Percentiles rank a stretch among this genome's conserved stretches.
Evolutionary conservation across 2,888 invertebrate genomes (phyloP).

Genomic region (Hydriomena furcata): DNA sequence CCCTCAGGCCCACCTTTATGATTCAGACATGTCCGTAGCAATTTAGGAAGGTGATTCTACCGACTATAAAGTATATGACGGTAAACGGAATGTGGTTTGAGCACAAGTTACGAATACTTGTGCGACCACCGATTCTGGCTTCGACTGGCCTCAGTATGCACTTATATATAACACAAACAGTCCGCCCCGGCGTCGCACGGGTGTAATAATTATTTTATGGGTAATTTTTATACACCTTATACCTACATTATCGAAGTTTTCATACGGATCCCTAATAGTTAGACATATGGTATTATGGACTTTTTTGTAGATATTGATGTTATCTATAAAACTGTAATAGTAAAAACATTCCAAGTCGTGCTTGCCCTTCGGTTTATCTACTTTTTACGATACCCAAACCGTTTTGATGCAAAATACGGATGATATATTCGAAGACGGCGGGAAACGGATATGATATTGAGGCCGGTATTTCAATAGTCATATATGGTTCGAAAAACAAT

Average conservation of each 20-base stretch:
- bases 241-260: no score
- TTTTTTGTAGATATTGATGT: no score
- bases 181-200: no score
- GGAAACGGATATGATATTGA: slow-evolving; percentile 7
- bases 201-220: no score
- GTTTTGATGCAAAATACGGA: slow-evolving; percentile 12
- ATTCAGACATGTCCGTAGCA: slow-evolving; percentile 1
- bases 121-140: background rate
- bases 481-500: slow-evolving; percentile 4
- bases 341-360: background rate
- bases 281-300: no score
- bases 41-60: slow-evolving; percentile 12
- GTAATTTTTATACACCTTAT: no score
- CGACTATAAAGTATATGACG: slow-evolving; percentile 10
- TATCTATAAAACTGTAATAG: no score
- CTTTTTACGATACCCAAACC: slow-evolving; percentile 16
- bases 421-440: slow-evolving; percentile 8
- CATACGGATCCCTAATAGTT: no score
- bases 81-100: slow-evolving; percentile 1
- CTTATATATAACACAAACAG: no score
- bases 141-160: no score
- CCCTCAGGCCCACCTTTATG: slow-evolving; percentile 6
- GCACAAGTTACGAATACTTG: background rate
- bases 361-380: slow-evolving; percentile 7
- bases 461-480: slow-evolving; percentile 4